These are phyloP conservation scores for Pleuronectes platessa DNA, from an alignment of 2,113 vertebrate genomes.

Conservation along the genomic window DNA sequence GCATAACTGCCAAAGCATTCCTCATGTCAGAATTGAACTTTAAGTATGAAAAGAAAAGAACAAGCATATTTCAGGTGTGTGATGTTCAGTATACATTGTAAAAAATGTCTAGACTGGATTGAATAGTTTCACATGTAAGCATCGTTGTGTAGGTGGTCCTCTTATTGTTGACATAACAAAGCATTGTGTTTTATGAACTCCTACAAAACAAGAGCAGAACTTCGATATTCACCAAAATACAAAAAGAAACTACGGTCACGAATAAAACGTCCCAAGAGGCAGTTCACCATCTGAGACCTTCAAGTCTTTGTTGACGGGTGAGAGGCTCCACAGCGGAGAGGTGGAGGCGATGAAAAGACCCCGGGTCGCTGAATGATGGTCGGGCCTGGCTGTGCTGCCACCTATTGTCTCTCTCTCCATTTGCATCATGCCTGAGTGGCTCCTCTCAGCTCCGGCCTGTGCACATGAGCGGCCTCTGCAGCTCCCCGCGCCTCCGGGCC, in stretches of 20 bases:
- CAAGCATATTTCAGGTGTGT: too few relatives aligned
- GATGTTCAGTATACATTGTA: too few relatives aligned
- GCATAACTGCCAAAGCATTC: not conserved
- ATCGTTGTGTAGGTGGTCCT: not conserved
- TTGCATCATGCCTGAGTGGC: slow-evolving; percentile 65
- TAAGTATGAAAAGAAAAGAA: not conserved
- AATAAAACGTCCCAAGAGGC: too few relatives aligned
- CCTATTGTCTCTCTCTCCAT: slow-evolving; percentile 47
- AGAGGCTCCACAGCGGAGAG: slow-evolving; percentile 1
- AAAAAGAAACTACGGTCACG: too few relatives aligned
- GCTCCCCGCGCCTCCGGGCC: slow-evolving; percentile 45
- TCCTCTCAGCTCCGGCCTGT: slow-evolving; percentile 51
- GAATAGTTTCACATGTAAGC: not conserved
- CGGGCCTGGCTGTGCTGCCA: slow-evolving; percentile 50
- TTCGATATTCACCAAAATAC: not conserved
- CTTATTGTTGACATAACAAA: too few relatives aligned
- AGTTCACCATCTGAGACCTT: not conserved
- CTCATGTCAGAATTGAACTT: not conserved
- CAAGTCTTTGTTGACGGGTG: not conserved
- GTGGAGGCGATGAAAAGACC: not conserved
- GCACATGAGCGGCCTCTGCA: slow-evolving; percentile 51
- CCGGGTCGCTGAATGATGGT: not conserved
- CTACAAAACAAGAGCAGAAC: not conserved
- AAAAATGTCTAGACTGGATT: too few relatives aligned
- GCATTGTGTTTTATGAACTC: too few relatives aligned